A percentile compares a stretch with the other conserved stretches of the same genome.
Evolutionary conservation across 2,888 invertebrate species (phyloP).

Genomic region (Taphrorychus bicolor): DNA sequence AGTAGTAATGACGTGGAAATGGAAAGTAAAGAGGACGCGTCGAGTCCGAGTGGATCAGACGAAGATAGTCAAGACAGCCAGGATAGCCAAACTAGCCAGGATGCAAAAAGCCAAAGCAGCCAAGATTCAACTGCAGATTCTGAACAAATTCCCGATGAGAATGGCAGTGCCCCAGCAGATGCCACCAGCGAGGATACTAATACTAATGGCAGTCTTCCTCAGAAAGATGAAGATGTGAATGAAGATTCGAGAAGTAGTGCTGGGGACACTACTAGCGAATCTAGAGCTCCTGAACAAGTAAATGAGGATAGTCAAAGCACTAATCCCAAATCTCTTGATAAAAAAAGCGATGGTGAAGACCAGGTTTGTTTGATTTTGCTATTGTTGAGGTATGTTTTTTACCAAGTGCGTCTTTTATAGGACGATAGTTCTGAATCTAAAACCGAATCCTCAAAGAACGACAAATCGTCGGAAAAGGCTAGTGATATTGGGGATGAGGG

Average conservation of each 20-base stretch:
- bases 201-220: conserved; percentile 35
- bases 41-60: conserved; percentile 24
- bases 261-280: conserved; percentile 31
- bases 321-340: conserved; percentile 4
- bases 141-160: conserved; percentile 28
- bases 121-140: conserved; percentile 35
- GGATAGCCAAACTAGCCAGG: conserved; percentile 31
- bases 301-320: conserved; percentile 22
- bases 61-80: conserved; percentile 37
- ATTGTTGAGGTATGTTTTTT: too few species aligned
- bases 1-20: conserved; percentile 24
- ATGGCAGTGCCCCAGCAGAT: conserved; percentile 15
- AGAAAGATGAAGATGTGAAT: conserved; percentile 44
- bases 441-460: conserved; percentile 16
- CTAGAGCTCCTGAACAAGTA: conserved; percentile 2
- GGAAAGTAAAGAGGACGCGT: conserved; percentile 25
- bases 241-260: conserved; percentile 17
- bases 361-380: too few species aligned
- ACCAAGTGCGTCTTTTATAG: too few species aligned
- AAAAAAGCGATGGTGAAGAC: conserved; percentile 19
- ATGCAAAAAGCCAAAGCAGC: conserved; percentile 45
- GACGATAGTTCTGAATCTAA: conserved; percentile 33
- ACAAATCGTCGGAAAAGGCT: conserved; percentile 40
- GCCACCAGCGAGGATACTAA: conserved; percentile 33
- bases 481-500: conserved; percentile 41